These are phyloP conservation scores for Sciaenops ocellatus DNA, from an alignment of 2,797 vertebrate species.

Conservation along the genomic window DNA sequence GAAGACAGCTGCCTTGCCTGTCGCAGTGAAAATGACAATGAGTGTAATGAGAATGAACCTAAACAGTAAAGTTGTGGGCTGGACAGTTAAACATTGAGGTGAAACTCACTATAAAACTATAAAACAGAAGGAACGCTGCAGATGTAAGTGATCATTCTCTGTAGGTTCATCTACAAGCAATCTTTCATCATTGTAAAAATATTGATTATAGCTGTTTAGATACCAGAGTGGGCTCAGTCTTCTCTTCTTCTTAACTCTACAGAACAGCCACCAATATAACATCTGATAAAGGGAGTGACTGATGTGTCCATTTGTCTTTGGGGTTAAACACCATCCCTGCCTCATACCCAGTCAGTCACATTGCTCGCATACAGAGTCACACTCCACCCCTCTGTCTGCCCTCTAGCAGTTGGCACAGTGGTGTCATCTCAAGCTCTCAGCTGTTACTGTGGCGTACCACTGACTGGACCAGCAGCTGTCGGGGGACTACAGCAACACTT, in stretches of 20 bases:
- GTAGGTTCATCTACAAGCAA: background rate
- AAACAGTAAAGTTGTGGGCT: background rate
- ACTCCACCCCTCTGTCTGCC: constrained; percentile 50
- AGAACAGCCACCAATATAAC: too few relatives aligned
- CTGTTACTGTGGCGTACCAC: constrained; percentile 62
- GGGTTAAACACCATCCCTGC: constrained; percentile 44
- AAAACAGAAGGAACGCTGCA: background rate
- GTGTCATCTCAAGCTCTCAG: constrained; percentile 68
- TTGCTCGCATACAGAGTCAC: constrained; percentile 76
- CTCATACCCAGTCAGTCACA: constrained; percentile 64
- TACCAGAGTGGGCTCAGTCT: background rate
- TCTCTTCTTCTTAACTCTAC: too few relatives aligned
- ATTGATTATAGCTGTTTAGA: background rate
- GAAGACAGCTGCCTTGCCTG: background rate
- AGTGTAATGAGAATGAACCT: background rate
- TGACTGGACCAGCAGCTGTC: constrained; percentile 65
- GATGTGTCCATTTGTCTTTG: constrained; percentile 56
- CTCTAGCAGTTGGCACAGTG: constrained; percentile 75
- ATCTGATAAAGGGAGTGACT: constrained; percentile 31
- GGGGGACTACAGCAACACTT: constrained; percentile 24
- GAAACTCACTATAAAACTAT: background rate
- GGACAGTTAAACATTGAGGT: background rate
- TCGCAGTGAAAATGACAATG: background rate
- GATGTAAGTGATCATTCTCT: background rate
- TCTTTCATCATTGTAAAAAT: background rate